Evolutionary conservation across 1,140 invertebrate species (phyloP), one percentile per base, ranked within the genome.

Genomic region (Pteromalus puparum): DNA sequence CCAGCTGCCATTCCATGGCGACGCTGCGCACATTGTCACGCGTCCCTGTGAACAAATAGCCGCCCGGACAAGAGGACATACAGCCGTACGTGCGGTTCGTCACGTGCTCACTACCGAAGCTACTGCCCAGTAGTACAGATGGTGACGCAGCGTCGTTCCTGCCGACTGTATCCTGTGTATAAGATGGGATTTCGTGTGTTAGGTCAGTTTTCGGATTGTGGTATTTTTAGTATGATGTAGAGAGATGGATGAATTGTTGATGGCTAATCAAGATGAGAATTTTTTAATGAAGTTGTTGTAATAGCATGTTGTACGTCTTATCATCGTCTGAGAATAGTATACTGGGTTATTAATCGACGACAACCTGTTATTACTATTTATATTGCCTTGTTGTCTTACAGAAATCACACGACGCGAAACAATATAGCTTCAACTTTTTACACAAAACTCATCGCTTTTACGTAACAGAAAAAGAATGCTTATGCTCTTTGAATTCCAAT

Each of bases 1-100:
- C 92, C 68, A 95, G 89, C 42, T 92, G 87, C 94, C 94, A 95
- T 92, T 91, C 90, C 4, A 88, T 91, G 4, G 90, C 89, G 7
- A 91, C 88, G 68, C 88, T 92, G 30, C 80, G 88, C 26, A 90
- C 90, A 0, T 85, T 86, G 12, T 82, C 87, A 18, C 89, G 85
- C 12, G 5, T 86, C 53, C 18, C 12, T 24, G 86, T 83, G 80
- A 90, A 91, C 46, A 79, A 85, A 76, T 92, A 92, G 10, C 30
- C 74, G 38, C 89, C 87, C 3, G 80, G 42, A 28, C 88, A 88
- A 24, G 24, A 18, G 6, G 67, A 28, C 9, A 83, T 81, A 70
- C 90, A 91, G 26, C 89, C 90, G 34, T 88, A 89, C 1, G 83
- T 89, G 81, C 82, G 87, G 81, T 87, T 89, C 28, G 78, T 85